A percentile compares a stretch with the other conserved stretches of the same genome.
Evolutionary conservation across 1,140 invertebrate species (phyloP).

Genomic region (Conus ventricosus): DNA sequence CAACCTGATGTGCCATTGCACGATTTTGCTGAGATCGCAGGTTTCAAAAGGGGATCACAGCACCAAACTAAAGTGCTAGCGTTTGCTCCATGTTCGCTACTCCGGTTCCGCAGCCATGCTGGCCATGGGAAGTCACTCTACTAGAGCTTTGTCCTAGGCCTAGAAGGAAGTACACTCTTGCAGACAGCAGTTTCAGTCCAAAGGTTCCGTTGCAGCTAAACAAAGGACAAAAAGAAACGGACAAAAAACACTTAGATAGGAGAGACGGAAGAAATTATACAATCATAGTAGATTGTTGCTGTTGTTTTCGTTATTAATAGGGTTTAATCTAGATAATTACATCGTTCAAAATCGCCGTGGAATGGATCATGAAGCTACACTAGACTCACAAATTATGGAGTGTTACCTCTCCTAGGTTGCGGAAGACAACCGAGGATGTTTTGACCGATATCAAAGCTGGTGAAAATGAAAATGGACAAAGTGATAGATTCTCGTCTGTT

Average conservation of each 20-base stretch:
- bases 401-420: not conserved
- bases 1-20: slow-evolving; percentile 55
- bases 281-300: too few species aligned
- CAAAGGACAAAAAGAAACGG: too few species aligned
- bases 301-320: too few species aligned
- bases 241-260: too few species aligned
- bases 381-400: not conserved
- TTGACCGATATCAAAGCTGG: not conserved
- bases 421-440: not conserved
- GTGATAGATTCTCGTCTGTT: not conserved
- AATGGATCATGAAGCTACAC: not conserved
- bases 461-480: slow-evolving; percentile 6
- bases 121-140: slow-evolving; percentile 13
- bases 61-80: slow-evolving; percentile 45
- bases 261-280: too few species aligned
- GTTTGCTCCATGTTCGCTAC: slow-evolving; percentile 34
- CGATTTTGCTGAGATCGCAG: slow-evolving; percentile 40
- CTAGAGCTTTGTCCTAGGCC: too few species aligned
- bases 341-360: too few species aligned
- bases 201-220: not conserved
- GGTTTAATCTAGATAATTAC: too few species aligned
- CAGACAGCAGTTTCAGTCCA: not conserved
- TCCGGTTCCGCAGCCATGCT: slow-evolving; percentile 5
- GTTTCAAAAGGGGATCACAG: slow-evolving; percentile 59
- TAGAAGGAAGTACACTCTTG: not conserved